These are phyloP conservation scores for Petrocephalus microphthalmus DNA, from an alignment of 2,113 vertebrate species.

Conservation along the genomic window DNA sequence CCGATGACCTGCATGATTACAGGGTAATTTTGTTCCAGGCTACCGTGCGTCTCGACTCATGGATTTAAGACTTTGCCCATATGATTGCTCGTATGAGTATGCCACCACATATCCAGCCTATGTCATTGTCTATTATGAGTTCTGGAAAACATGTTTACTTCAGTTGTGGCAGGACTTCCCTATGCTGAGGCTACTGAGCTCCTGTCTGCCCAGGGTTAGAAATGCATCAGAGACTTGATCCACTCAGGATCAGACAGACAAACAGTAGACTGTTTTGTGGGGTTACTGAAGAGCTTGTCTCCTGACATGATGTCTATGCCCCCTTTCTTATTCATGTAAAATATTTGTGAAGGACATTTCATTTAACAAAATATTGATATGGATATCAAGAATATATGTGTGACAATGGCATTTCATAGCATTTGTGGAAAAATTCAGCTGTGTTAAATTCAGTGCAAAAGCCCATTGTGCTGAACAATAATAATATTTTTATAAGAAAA, in stretches of 20 bases:
- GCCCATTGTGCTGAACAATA: background rate
- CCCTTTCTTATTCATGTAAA: background rate
- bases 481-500: background rate
- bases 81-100: background rate
- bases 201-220: background rate
- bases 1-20: background rate
- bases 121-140: background rate
- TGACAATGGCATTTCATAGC: background rate
- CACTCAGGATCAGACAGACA: background rate
- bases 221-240: background rate
- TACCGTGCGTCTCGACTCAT: background rate
- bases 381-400: background rate
- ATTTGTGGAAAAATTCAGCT: background rate
- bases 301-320: background rate
- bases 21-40: background rate
- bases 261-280: background rate
- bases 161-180: background rate
- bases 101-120: background rate
- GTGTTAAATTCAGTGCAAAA: background rate
- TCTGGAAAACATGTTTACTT: constrained; percentile 8
- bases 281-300: background rate
- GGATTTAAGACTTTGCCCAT: background rate
- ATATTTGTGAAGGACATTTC: background rate
- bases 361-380: background rate
- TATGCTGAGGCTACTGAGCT: background rate